Base-by-base conservation (phyloP, 2,888 invertebrate genomes). In the Drosophila borealis region DNA sequence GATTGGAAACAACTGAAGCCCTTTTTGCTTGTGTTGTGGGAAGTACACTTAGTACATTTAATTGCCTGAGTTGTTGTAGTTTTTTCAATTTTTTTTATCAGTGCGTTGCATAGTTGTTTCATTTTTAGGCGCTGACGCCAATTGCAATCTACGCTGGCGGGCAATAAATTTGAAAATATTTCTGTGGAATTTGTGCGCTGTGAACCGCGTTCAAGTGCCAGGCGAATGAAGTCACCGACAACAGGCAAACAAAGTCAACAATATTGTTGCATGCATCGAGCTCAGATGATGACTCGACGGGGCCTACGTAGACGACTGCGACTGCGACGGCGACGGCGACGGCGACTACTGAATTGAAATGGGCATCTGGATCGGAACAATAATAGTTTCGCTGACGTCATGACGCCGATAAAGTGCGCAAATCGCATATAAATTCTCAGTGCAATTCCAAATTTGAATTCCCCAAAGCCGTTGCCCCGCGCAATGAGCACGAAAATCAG, bases 201-300 rank as follows among this genome's bases (percentile, higher is more conserved):
- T 39, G 45, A 37, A 36, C 59, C n/a, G 19, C 41, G 45, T 57
- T 70, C 55, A 60, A 74, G 59, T 68, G 69, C 56, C 73, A 14
- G 37, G 11, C 46, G 41, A 55, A 68, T 78, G 80, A 69, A 66
- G 78, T 75, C 74, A 75, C 56, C 78, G 49, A 44, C 56, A 50
- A 44, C 56, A 50, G 10, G 39, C 25, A 8, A 45, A 51, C 39
- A 53, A 45, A 53, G 25, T 53, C 41, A 68, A 59, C 60, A 50
- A 50, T 54, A 50, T 65, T 51, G 67, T 50, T 61, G 67, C 67
- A 68, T 55, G 73, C 73, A 57, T 55, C 55, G 29, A 36, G 42
- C 42, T 21, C n/a, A 48, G 54, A 46, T 61, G 68, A 71, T 72
- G 73, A 60, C 54, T 59, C 48, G 42, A 11, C 46, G n/a, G 10